Evolutionary conservation across 2,888 invertebrate genomes (phyloP), one percentile per base, ranked within the genome.

Genomic region (Pseudococcus longispinus): DNA sequence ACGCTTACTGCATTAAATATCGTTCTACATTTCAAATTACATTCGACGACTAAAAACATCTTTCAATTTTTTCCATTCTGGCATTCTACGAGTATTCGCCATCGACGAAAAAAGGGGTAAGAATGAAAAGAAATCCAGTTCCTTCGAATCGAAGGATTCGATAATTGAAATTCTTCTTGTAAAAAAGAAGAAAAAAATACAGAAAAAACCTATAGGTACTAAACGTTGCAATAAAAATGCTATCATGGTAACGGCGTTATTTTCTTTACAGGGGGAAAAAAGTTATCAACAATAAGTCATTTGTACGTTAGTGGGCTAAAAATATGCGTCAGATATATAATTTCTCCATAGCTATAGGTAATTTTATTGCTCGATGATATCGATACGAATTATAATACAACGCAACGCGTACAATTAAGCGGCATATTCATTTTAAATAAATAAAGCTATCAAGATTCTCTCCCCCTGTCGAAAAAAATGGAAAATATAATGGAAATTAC

Each of bases 81-180:
- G 60, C n/a, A 51, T 51, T 51, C n/a, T 51, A 46, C 37, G 37
- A 37, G 46, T 46, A 51, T 23, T 9, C 60, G 60, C 23, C 20
- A 60, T 8, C 60, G 60, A 9, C 20, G 20, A 23, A 60, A 60
- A 55, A 60, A 51, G n/a, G 60, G 60, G 60, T 70, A 29, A 70
- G 29, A 70, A 70, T 70, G 29, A 29, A 70, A 70, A 60, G 29
- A 70, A 32, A 32, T 32, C 29, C 70, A 29, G 70, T 18, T 29
- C 29, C 2, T 70, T 70, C 15, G 32, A 70, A 70, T 23, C 9
- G 60, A 60, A 60, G 23, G 20, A 70, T 70, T 70, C 70, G 15
- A 70, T 70, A 70, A 70, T 70, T 70, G 70, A 70, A 70, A 70
- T 70, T 70, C 18, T 29, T 26, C 29, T 70, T 70, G 15, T 26